Conservation (phyloP, 1,140 invertebrate species). For the Caenorhabditis inopinata region DNA sequence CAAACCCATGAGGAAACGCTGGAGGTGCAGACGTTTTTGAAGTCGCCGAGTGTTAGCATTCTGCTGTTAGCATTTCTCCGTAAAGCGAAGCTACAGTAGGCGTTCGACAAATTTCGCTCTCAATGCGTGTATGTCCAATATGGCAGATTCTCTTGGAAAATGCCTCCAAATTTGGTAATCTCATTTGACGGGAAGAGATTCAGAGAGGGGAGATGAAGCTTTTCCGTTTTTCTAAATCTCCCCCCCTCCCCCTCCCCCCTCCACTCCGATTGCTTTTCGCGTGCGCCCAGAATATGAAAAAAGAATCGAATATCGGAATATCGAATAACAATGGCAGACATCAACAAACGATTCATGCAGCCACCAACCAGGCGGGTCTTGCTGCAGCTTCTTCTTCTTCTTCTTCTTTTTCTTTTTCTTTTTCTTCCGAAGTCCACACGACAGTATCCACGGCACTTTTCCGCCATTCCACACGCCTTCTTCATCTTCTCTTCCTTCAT, state of each 20-base stretch:
- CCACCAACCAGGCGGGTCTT: not conserved
- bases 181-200: too few species aligned
- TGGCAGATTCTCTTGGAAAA: not conserved
- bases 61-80: too few species aligned
- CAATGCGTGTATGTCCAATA: not conserved
- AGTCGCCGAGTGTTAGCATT: too few species aligned
- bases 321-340: constrained; percentile 14
- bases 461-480: not conserved
- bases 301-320: constrained; percentile 24
- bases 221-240: not conserved
- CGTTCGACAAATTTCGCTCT: not conserved
- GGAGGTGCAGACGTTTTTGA: too few species aligned
- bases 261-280: too few species aligned
- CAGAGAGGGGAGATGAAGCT: not conserved
- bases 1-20: too few species aligned
- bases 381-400: not conserved
- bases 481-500: not conserved
- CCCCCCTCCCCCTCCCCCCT: too few species aligned
- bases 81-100: too few species aligned
- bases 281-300: too few species aligned
- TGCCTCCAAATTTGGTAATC: not conserved
- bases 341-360: not conserved
- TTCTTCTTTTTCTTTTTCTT: not conserved
- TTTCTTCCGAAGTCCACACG: not conserved
- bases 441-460: not conserved